Percentiles rank a stretch among this genome's conserved stretches.
Evolutionary conservation across 2,888 invertebrate species (phyloP).

Genomic region (Phymatocera aterrima): DNA sequence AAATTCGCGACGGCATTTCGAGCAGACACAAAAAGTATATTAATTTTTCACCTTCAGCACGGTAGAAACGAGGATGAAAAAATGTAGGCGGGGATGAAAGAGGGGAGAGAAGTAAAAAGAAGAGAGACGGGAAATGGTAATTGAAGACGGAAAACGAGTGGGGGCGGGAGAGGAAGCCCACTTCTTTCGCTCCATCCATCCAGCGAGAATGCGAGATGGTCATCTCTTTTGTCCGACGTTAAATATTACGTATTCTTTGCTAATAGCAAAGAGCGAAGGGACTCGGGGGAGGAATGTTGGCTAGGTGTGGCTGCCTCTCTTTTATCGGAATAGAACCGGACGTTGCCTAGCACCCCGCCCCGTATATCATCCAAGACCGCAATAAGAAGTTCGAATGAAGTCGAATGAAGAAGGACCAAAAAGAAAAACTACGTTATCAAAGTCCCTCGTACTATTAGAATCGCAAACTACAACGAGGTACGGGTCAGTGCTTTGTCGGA

Average conservation of each 20-base stretch:
- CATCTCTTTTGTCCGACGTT: slow-evolving; percentile 34
- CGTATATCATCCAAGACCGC: neutral
- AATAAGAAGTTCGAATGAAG: slow-evolving; percentile 1
- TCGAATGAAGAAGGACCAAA: neutral
- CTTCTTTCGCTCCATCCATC: slow-evolving; percentile 29
- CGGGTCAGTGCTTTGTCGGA: neutral
- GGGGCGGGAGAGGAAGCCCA: slow-evolving; percentile 51
- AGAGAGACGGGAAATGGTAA: neutral
- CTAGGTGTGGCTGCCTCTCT: neutral
- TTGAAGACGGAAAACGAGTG: neutral
- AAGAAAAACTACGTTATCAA: slow-evolving; percentile 2
- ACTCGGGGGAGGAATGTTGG: slow-evolving; percentile 21
- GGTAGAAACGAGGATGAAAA: slow-evolving; percentile 46
- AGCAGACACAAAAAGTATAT: slow-evolving; percentile 44
- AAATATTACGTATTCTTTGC: slow-evolving; percentile 40
- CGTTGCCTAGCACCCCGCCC: slow-evolving; percentile 12
- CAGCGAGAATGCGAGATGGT: neutral
- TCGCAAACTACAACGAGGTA: neutral
- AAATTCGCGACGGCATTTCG: slow-evolving; percentile 42
- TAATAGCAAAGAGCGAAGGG: slow-evolving; percentile 26
- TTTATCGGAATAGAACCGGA: slow-evolving; percentile 5
- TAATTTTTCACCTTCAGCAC: slow-evolving; percentile 40
- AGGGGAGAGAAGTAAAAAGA: slow-evolving; percentile 10
- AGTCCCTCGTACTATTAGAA: neutral
- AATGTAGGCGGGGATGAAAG: slow-evolving; percentile 34